Conservation (phyloP, 2,797 vertebrate species). For the Schizothorax lantsangensis region DNA sequence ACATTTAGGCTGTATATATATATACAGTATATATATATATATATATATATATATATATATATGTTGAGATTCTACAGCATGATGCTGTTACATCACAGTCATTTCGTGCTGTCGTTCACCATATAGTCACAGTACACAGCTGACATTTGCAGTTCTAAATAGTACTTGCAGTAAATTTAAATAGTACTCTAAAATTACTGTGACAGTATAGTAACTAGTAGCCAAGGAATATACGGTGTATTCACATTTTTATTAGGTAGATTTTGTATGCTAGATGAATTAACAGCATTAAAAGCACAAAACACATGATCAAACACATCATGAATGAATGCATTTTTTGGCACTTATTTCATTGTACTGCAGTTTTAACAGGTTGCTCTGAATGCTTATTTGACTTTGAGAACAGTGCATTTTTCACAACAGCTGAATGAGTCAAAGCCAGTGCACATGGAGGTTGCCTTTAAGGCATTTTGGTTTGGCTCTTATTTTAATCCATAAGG, state of each 20-base stretch:
- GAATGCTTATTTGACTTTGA: background rate
- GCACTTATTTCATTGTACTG: background rate
- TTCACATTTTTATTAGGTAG: background rate
- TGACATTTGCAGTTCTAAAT: background rate
- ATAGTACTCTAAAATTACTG: background rate
- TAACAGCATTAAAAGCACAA: background rate
- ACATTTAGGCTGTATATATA: too few species aligned
- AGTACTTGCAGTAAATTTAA: background rate
- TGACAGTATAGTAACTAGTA: background rate
- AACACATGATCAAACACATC: background rate
- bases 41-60: background rate
- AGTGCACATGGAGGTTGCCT: background rate
- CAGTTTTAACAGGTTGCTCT: background rate
- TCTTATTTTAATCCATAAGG: constrained; percentile 23
- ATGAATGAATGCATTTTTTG: background rate
- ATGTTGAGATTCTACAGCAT: background rate
- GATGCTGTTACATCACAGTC: background rate
- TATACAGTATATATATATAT: too few species aligned
- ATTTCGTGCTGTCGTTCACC: background rate
- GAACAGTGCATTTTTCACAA: constrained; percentile 18
- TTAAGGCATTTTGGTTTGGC: constrained; percentile 22
- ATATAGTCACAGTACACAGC: background rate
- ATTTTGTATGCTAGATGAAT: background rate
- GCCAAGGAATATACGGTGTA: background rate
- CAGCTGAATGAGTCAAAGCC: constrained; percentile 17